Evolutionary conservation across 1,140 invertebrate genomes (phyloP).

Genomic region (Drosophila quadrilineata): DNA sequence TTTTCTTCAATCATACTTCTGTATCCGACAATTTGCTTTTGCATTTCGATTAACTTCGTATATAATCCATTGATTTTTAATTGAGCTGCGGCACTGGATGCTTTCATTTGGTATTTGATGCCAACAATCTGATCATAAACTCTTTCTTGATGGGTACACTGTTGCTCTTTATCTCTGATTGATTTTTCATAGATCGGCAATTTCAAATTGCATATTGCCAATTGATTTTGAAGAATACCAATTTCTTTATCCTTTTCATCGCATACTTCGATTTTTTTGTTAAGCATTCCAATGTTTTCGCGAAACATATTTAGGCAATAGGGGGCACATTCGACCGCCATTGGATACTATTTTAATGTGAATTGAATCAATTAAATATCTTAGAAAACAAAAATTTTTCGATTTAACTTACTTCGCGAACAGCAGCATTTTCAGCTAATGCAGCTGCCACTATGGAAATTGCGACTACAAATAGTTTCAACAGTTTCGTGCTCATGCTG

Average conservation of each 20-base stretch:
- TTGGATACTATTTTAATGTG: not conserved
- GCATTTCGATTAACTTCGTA: too few species aligned
- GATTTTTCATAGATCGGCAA: slow-evolving; percentile 5
- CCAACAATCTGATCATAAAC: slow-evolving; percentile 1
- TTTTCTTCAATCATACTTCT: slow-evolving; percentile 2
- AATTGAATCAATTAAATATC: too few species aligned
- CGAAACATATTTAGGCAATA: slow-evolving; percentile 13
- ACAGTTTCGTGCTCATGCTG: too few species aligned
- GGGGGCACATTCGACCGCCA: slow-evolving; percentile 5
- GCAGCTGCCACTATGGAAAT: too few species aligned
- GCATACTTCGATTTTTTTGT: slow-evolving; percentile 12
- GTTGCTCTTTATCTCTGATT: not conserved
- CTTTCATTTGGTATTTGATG: not conserved
- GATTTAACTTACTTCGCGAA: too few species aligned
- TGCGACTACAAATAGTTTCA: too few species aligned
- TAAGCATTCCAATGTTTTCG: not conserved
- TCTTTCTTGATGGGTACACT: not conserved
- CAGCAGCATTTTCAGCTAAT: too few species aligned
- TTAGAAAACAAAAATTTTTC: too few species aligned
- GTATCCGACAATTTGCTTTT: slow-evolving; percentile 4
- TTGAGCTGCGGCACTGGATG: not conserved
- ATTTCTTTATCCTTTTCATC: slow-evolving; percentile 15
- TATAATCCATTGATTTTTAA: too few species aligned
- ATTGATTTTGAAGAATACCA: slow-evolving; percentile 9
- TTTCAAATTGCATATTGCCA: slow-evolving; percentile 12